Evolutionary conservation across 2,888 invertebrate species (phyloP).

Genomic region (Therioaphis trifolii): DNA sequence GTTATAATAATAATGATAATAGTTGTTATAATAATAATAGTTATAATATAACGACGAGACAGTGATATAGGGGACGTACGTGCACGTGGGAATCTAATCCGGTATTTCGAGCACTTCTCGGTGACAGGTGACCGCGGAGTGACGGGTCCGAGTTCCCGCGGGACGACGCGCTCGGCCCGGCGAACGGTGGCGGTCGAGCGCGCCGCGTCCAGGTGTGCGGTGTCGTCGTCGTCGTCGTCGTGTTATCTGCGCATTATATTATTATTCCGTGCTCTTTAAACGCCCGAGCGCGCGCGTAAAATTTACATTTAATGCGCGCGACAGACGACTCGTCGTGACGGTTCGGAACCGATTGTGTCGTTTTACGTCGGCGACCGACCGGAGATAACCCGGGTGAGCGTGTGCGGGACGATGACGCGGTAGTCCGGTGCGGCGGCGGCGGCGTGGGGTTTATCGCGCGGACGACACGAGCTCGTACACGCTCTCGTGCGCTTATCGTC

Average conservation of each 20-base stretch:
- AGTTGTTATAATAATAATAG: too few species aligned
- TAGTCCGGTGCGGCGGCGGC: too few species aligned
- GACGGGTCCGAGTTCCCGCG: background rate
- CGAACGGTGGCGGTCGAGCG: background rate
- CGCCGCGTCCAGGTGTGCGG: background rate
- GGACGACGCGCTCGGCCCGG: background rate
- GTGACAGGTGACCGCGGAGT: too few species aligned
- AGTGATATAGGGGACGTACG: background rate
- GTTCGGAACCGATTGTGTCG: too few species aligned
- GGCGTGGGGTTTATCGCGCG: too few species aligned
- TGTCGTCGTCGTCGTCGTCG: background rate
- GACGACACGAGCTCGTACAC: too few species aligned
- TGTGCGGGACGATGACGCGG: background rate
- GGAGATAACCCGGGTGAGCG: too few species aligned
- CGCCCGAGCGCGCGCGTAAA: background rate
- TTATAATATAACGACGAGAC: too few species aligned
- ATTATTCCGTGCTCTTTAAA: too few species aligned
- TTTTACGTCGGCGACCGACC: too few species aligned
- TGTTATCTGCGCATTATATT: background rate
- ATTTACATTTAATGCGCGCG: background rate
- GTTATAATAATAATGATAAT: too few species aligned
- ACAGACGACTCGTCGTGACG: background rate
- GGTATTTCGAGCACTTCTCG: background rate
- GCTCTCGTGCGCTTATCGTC: too few species aligned
- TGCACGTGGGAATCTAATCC: constrained; percentile 26